A percentile compares a stretch with the other conserved stretches of the same genome.
These are phyloP conservation scores for Pycnonotus jocosus DNA, from an alignment of 2,113 vertebrate species.

Conservation along the genomic window DNA sequence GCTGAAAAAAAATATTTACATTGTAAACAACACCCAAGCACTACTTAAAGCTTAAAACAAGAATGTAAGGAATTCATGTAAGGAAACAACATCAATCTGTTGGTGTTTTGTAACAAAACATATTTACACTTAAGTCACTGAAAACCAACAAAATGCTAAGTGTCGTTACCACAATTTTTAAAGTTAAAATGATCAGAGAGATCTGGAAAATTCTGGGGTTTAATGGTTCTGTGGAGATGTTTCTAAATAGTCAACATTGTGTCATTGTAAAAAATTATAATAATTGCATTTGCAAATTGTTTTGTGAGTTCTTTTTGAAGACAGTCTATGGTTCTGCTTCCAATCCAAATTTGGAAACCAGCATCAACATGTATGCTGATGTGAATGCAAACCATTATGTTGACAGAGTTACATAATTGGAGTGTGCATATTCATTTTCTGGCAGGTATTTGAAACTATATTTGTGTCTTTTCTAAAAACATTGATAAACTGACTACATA, in stretches of 20 bases:
- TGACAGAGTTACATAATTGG: background rate
- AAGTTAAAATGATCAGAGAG: background rate
- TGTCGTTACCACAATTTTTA: background rate
- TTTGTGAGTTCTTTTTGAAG: background rate
- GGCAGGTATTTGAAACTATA: background rate
- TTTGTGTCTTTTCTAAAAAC: background rate
- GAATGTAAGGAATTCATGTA: background rate
- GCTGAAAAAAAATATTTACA: conserved; percentile 38
- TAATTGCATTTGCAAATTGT: background rate
- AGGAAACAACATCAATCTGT: no score
- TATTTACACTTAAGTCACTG: background rate
- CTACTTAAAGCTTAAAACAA: background rate
- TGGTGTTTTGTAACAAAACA: conserved; percentile 10
- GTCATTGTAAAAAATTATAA: background rate
- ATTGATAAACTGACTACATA: background rate
- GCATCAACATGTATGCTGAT: background rate
- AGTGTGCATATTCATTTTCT: background rate
- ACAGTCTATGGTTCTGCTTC: background rate
- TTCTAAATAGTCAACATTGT: background rate
- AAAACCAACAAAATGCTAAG: background rate
- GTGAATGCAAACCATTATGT: background rate
- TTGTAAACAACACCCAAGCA: background rate
- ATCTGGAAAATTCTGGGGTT: background rate
- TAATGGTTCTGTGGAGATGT: background rate
- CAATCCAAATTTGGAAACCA: background rate